Conservation (phyloP, 1,140 invertebrate species). For the Bombus turneri region DNA sequence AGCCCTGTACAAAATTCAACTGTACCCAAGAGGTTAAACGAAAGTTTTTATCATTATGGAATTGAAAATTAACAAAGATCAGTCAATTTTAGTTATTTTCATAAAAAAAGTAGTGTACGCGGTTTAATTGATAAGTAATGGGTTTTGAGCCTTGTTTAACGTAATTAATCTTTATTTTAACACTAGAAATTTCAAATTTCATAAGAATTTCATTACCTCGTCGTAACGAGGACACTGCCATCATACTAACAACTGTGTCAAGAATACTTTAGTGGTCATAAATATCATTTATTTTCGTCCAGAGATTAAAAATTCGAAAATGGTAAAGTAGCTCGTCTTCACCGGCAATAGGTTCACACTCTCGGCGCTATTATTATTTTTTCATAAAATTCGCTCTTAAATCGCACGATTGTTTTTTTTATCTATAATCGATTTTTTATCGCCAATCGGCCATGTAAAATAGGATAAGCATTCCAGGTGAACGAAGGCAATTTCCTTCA, state of each 20-base stretch:
- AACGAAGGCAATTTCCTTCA: background rate
- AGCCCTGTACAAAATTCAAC: no score
- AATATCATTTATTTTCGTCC: no score
- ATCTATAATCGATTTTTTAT: slow-evolving; percentile 5
- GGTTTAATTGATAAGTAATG: background rate
- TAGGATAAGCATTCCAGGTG: slow-evolving; percentile 18
- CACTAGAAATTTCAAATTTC: background rate
- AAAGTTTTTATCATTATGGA: no score
- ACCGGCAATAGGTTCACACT: no score
- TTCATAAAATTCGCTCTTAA: background rate
- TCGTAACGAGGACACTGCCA: no score
- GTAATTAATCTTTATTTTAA: background rate
- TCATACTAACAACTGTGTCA: background rate
- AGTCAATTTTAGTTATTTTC: background rate
- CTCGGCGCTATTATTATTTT: background rate
- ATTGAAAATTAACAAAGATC: background rate
- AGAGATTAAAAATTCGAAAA: no score
- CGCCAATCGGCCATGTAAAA: background rate
- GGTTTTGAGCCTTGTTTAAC: background rate
- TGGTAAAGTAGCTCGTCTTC: no score
- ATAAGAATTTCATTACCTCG: no score
- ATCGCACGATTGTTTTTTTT: background rate
- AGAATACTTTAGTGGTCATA: no score
- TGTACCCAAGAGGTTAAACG: no score
- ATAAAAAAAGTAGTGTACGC: background rate